Evolutionary conservation across 1,140 invertebrate species (phyloP).

Genomic region (Pectinophora gossypiella): DNA sequence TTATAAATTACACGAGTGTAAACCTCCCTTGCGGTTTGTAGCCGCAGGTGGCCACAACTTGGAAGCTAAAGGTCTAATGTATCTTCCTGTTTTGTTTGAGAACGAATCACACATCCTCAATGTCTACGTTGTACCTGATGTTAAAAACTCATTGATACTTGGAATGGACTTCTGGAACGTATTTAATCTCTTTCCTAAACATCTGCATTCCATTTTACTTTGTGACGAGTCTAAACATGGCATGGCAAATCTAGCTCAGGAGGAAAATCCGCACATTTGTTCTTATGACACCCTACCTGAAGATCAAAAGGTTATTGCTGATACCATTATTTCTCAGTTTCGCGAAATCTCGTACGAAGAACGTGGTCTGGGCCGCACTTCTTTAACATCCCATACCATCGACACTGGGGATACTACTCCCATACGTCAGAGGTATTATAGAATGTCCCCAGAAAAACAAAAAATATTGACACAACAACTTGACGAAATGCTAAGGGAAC

Average conservation of each 20-base stretch:
- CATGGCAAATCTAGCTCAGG: not conserved
- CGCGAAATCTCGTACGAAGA: conserved; percentile 19
- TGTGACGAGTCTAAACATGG: not conserved
- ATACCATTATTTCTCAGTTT: conserved; percentile 17
- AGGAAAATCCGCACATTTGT: not conserved
- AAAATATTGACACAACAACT: conserved; percentile 12
- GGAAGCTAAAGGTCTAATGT: conserved; percentile 9
- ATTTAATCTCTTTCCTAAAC: conserved; percentile 12
- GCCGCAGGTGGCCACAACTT: conserved; percentile 11
- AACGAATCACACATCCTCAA: conserved; percentile 12
- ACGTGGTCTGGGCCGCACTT: conserved; percentile 20
- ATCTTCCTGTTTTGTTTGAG: conserved; percentile 15
- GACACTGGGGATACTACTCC: conserved; percentile 23
- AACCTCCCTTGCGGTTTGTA: not conserved
- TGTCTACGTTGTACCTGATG: conserved; percentile 12
- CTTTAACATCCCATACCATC: conserved; percentile 18
- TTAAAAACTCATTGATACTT: conserved; percentile 8
- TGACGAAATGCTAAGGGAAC: conserved; percentile 16
- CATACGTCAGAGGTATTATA: conserved; percentile 27
- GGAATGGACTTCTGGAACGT: conserved; percentile 17
- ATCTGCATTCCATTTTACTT: not conserved
- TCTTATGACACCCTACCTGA: conserved; percentile 9
- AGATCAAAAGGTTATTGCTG: conserved; percentile 10
- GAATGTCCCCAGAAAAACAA: conserved; percentile 24
- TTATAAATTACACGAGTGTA: not conserved